phyloP scores from a whole-genome alignment of 1,140 invertebrate genomes.

The Whitmania pigra region DNA sequence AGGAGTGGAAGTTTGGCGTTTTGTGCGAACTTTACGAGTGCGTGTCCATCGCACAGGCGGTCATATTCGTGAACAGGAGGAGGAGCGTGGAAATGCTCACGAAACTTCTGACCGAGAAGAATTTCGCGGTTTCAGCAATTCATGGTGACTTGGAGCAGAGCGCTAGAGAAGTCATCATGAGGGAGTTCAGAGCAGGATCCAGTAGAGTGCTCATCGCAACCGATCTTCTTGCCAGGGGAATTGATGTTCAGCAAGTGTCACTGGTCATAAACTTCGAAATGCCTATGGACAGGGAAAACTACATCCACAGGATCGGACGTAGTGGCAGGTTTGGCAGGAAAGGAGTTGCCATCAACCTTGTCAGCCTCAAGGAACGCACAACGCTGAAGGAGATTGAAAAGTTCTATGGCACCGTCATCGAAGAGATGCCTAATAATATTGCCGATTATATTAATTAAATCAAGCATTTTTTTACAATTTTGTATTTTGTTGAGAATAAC shows the following conservation, averaged over 20 bases:
- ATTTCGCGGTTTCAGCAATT: constrained; percentile 97
- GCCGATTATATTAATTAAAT: constrained; percentile 37
- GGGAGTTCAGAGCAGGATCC: constrained; percentile 92
- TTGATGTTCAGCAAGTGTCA: constrained; percentile 96
- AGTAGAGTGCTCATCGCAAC: constrained; percentile 94
- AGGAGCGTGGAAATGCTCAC: constrained; percentile 97
- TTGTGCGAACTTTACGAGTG: constrained; percentile 85
- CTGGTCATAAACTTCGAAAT: constrained; percentile 98
- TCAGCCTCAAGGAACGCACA: constrained; percentile 94
- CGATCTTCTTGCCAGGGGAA: constrained; percentile 88
- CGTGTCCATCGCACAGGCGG: constrained; percentile 93
- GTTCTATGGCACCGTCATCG: constrained; percentile 99
- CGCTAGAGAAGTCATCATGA: constrained; percentile 94
- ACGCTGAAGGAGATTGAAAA: constrained; percentile 98
- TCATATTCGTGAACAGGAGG: constrained; percentile 98
- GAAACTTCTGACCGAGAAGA: constrained; percentile 76
- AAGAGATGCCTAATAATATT: constrained; percentile 99
- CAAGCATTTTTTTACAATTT: too few relatives aligned
- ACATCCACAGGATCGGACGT: constrained; percentile 98
- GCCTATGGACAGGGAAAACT: constrained; percentile 93
- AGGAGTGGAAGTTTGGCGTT: constrained; percentile 93
- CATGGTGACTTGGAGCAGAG: constrained; percentile 99
- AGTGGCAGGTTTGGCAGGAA: constrained; percentile 94
- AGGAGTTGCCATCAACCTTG: constrained; percentile 99
- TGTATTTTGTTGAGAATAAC: too few relatives aligned